phyloP scores from a whole-genome alignment of 2,888 invertebrate species.

The Periphyllus acericola region DNA sequence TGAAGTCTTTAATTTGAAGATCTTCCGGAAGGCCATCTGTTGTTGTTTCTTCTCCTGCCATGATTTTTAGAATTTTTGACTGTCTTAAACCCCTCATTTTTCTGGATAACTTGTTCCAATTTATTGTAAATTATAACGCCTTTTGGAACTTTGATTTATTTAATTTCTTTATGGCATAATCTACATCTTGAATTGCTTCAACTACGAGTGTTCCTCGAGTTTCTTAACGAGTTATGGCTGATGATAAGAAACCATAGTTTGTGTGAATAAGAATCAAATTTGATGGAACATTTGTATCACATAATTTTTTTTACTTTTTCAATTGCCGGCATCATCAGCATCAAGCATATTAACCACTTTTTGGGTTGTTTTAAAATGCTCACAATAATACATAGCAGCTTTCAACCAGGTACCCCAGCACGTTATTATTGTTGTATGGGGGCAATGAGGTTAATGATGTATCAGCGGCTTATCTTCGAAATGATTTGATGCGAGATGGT shows the following conservation, averaged over 20 bases:
- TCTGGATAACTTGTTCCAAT: too few species aligned
- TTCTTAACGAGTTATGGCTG: not conserved
- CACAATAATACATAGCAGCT: too few species aligned
- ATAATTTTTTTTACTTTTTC: not conserved
- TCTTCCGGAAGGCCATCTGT: not conserved
- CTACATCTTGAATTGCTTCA: not conserved
- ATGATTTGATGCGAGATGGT: too few species aligned
- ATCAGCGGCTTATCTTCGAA: too few species aligned
- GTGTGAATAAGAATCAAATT: constrained; percentile 1
- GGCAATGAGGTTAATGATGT: too few species aligned
- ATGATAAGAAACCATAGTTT: constrained; percentile 10
- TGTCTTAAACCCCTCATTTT: too few species aligned
- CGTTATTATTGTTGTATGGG: too few species aligned
- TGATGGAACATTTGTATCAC: not conserved
- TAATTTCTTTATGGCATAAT: not conserved
- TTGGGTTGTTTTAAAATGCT: too few species aligned
- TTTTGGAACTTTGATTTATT: not conserved
- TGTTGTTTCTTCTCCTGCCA: not conserved
- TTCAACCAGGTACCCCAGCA: too few species aligned
- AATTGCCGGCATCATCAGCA: too few species aligned
- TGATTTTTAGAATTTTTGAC: not conserved
- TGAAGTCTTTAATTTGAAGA: not conserved
- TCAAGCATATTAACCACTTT: too few species aligned
- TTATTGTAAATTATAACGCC: not conserved
- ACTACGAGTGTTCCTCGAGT: not conserved